A percentile compares a stretch with the other conserved stretches of the same genome.
Conservation (phyloP, 2,797 vertebrate species). For the Chelidonichthys spinosus region DNA sequence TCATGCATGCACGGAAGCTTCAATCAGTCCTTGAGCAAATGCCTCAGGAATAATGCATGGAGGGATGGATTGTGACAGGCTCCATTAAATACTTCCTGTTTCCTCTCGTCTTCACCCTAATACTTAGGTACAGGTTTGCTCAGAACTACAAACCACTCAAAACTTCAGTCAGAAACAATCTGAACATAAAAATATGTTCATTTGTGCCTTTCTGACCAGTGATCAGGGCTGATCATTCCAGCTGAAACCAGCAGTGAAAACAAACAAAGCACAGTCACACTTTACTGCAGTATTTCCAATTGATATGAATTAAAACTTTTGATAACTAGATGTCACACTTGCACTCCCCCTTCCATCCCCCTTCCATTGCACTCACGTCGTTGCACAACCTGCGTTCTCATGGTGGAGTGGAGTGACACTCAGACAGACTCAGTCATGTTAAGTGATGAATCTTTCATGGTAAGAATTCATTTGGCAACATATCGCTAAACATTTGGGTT, state of each 20-base stretch:
- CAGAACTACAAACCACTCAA: not conserved
- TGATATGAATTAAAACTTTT: not conserved
- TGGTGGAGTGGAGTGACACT: too few species aligned
- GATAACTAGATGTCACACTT: too few species aligned
- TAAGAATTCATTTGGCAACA: too few species aligned
- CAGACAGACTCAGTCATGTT: too few species aligned
- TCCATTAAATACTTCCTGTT: constrained; percentile 58
- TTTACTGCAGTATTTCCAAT: not conserved
- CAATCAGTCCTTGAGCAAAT: constrained; percentile 59
- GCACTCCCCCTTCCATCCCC: too few species aligned
- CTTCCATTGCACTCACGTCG: too few species aligned
- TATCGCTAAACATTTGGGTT: too few species aligned
- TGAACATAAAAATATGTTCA: not conserved
- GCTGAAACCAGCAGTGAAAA: not conserved
- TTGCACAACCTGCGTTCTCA: too few species aligned
- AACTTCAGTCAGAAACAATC: not conserved
- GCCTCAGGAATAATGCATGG: constrained; percentile 62
- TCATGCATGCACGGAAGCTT: constrained; percentile 59
- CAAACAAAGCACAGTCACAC: not conserved
- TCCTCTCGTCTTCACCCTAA: constrained; percentile 10
- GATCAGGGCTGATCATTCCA: not conserved
- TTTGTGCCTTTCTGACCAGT: not conserved
- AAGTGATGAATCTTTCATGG: too few species aligned
- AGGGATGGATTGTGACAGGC: constrained; percentile 69
- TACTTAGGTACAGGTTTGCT: constrained; percentile 22